phyloP scores from a whole-genome alignment of 1,140 invertebrate genomes.

The Drosophila kurseongensis region DNA sequence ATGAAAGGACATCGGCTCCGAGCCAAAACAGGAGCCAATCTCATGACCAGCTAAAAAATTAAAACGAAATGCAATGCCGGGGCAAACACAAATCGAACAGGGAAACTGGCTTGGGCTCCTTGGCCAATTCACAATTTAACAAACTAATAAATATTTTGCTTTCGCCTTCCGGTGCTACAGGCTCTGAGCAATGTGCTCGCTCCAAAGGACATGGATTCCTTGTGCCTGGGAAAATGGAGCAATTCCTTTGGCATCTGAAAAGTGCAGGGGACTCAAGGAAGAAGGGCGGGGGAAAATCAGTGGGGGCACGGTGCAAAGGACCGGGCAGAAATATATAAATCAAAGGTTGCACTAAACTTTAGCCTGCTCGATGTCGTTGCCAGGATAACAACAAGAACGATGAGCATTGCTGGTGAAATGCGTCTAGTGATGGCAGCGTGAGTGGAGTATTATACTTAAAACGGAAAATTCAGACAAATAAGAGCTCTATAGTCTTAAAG shows the following conservation, averaged over 20 bases:
- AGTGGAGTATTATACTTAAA: not conserved
- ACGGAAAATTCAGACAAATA: too few species aligned
- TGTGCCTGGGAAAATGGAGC: conserved; percentile 70
- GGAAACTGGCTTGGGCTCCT: conserved; percentile 41
- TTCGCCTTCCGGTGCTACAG: conserved; percentile 72
- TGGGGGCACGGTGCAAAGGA: conserved; percentile 4
- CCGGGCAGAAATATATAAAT: conserved; percentile 73
- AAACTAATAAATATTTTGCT: conserved; percentile 84
- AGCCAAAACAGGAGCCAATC: conserved; percentile 14
- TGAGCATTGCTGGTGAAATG: conserved; percentile 46
- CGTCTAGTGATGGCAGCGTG: conserved; percentile 18
- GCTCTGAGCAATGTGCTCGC: conserved; percentile 35
- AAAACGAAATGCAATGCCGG: conserved; percentile 16
- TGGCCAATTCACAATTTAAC: conserved; percentile 83
- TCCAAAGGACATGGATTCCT: conserved; percentile 32
- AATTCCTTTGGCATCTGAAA: conserved; percentile 57
- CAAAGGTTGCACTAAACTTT: conserved; percentile 83
- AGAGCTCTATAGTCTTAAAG: too few species aligned
- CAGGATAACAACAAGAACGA: conserved; percentile 77
- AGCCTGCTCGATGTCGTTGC: conserved; percentile 81
- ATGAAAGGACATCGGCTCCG: conserved; percentile 22
- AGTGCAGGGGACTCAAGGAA: conserved; percentile 4
- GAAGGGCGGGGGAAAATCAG: not conserved
- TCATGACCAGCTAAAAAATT: conserved; percentile 15
- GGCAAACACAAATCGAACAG: conserved; percentile 47